phyloP scores from a whole-genome alignment of 2,888 invertebrate genomes.

The Diarsia brunnea region DNA sequence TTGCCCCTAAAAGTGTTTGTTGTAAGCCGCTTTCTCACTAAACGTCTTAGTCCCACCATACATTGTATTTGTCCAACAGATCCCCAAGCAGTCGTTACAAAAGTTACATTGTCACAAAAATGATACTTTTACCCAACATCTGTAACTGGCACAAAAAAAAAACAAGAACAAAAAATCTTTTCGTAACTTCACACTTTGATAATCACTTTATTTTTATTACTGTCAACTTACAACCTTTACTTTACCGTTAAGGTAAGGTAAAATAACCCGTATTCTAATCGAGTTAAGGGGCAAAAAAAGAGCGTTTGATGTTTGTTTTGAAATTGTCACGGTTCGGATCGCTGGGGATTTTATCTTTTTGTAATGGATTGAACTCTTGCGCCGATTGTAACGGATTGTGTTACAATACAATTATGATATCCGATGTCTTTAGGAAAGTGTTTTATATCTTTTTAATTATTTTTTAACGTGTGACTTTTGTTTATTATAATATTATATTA shows the following conservation, averaged over 20 bases:
- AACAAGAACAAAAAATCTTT: slow-evolving; percentile 33
- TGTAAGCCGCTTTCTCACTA: neutral
- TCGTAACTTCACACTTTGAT: slow-evolving; percentile 64
- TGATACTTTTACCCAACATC: slow-evolving; percentile 43
- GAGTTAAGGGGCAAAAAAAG: neutral
- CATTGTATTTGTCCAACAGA: neutral
- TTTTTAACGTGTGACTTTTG: neutral
- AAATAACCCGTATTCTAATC: neutral
- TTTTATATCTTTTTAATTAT: slow-evolving; percentile 29
- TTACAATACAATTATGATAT: slow-evolving; percentile 68
- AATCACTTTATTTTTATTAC: slow-evolving; percentile 62
- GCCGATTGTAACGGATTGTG: slow-evolving; percentile 69
- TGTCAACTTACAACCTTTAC: slow-evolving; percentile 34
- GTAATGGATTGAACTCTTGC: slow-evolving; percentile 65
- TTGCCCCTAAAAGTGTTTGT: neutral
- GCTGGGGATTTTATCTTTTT: slow-evolving; percentile 68
- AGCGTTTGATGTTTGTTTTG: slow-evolving; percentile 1
- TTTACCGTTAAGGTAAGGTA: neutral
- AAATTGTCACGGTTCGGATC: slow-evolving; percentile 54
- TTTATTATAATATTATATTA: no score
- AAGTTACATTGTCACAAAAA: slow-evolving; percentile 10
- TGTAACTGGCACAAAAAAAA: slow-evolving; percentile 44
- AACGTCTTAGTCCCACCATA: neutral
- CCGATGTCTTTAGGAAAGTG: slow-evolving; percentile 46
- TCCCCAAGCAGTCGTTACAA: slow-evolving; percentile 1